phyloP scores from a whole-genome alignment of 2,797 vertebrate species.

The Coluber constrictor region DNA sequence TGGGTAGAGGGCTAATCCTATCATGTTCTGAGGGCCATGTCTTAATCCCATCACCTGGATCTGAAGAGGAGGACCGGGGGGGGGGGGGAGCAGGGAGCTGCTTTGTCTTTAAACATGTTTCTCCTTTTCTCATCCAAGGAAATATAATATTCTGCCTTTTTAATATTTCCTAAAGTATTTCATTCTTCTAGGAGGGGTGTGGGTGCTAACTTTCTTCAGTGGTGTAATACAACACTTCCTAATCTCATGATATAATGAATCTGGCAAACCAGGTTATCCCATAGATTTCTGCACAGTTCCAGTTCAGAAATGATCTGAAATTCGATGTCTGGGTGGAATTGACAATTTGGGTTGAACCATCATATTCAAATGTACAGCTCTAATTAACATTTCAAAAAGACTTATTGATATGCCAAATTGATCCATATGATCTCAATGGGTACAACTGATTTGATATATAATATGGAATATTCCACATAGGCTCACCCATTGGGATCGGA shows the following conservation, averaged over 20 bases:
- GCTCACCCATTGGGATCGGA: background rate
- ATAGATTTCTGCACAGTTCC: background rate
- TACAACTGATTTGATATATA: background rate
- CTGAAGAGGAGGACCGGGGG: too few species aligned
- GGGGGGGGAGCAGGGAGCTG: too few species aligned
- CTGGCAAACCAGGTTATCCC: background rate
- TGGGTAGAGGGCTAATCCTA: too few species aligned
- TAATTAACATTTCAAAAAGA: background rate
- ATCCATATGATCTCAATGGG: background rate
- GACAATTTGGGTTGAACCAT: background rate
- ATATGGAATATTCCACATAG: background rate
- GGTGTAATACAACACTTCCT: background rate
- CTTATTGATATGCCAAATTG: background rate
- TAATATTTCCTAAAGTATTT: too few species aligned
- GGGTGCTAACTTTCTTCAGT: too few species aligned
- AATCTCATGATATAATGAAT: background rate
- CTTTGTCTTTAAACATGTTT: too few species aligned
- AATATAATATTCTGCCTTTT: too few species aligned
- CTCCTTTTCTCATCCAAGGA: too few species aligned
- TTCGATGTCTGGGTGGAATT: background rate
- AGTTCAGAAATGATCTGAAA: background rate
- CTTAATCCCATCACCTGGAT: too few species aligned
- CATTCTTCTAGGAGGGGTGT: too few species aligned
- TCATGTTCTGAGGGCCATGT: too few species aligned
- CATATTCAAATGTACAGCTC: background rate